These are phyloP conservation scores for Perizoma flavofasciatum DNA, from an alignment of 2,888 invertebrate genomes.

Conservation along the genomic window DNA sequence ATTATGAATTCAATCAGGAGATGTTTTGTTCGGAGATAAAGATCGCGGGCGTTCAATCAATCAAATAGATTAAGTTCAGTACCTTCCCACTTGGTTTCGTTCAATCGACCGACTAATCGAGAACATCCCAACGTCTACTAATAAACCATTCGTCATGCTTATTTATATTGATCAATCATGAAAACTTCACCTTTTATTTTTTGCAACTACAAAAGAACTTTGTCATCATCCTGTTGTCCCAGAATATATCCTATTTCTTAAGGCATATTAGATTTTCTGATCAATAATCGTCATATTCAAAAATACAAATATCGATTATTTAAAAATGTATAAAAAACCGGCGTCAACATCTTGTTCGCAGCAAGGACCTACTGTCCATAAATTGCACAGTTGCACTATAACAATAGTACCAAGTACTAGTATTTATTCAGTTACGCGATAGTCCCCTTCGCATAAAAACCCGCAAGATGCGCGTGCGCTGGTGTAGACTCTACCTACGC, in stretches of 20 bases:
- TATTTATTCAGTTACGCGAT: slow-evolving; percentile 21
- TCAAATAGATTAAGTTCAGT: slow-evolving; percentile 50
- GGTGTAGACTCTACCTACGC: slow-evolving; percentile 54
- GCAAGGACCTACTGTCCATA: slow-evolving; percentile 54
- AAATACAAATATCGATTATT: too few relatives aligned
- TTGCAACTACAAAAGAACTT: slow-evolving; percentile 11
- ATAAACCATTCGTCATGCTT: slow-evolving; percentile 41
- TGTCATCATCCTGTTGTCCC: neutral
- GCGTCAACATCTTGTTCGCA: slow-evolving; percentile 12
- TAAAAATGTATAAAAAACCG: too few relatives aligned
- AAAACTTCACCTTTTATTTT: slow-evolving; percentile 26
- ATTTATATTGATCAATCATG: slow-evolving; percentile 40
- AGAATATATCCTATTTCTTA: too few relatives aligned
- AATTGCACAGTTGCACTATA: slow-evolving; percentile 65
- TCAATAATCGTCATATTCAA: too few relatives aligned
- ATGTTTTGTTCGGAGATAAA: slow-evolving; percentile 60
- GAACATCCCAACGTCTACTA: slow-evolving; percentile 46
- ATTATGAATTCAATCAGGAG: slow-evolving; percentile 58
- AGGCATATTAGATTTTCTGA: too few relatives aligned
- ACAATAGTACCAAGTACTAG: slow-evolving; percentile 55
- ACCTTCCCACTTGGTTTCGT: slow-evolving; percentile 55
- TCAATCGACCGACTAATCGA: slow-evolving; percentile 51
- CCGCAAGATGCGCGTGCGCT: slow-evolving; percentile 54
- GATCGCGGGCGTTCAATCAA: slow-evolving; percentile 59
- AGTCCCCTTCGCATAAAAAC: slow-evolving; percentile 41